Evolutionary conservation across 2,113 vertebrate species (phyloP).

Genomic region (Ramphastos sulfuratus): DNA sequence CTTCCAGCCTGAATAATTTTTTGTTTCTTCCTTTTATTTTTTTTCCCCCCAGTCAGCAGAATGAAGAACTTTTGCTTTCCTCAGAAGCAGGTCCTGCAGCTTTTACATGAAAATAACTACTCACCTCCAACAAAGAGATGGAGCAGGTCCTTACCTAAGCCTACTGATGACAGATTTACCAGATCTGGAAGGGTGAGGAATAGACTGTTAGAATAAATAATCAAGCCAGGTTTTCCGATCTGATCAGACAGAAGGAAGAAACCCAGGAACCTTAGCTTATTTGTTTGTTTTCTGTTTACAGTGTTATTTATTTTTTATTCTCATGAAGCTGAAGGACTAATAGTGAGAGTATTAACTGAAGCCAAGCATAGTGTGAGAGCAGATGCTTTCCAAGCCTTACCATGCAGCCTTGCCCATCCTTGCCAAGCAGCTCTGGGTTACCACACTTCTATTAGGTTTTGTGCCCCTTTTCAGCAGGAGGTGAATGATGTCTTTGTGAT

Average conservation of each 20-base stretch:
- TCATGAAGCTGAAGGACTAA: slow-evolving; percentile 34
- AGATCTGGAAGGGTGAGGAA: not conserved
- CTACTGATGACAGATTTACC: not conserved
- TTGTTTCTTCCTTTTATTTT: not conserved
- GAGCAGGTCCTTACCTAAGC: not conserved
- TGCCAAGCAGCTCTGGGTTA: slow-evolving; percentile 17
- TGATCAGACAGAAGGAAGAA: slow-evolving; percentile 36
- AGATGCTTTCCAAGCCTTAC: slow-evolving; percentile 60
- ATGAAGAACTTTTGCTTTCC: not conserved
- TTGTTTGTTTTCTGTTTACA: slow-evolving; percentile 44
- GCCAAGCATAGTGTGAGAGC: slow-evolving; percentile 45
- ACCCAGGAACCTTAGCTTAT: not conserved
- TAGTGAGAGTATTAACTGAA: slow-evolving; percentile 40
- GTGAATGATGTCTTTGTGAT: not conserved
- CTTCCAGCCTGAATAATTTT: not conserved
- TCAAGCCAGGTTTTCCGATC: slow-evolving; percentile 28
- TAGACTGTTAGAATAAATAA: slow-evolving; percentile 12
- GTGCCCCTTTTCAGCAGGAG: not conserved
- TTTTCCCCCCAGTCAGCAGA: not conserved
- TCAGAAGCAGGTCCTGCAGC: not conserved
- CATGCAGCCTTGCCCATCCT: slow-evolving; percentile 6
- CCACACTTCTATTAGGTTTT: not conserved
- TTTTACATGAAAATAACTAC: slow-evolving; percentile 7
- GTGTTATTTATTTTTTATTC: slow-evolving; percentile 48
- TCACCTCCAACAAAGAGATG: not conserved